phyloP scores from a whole-genome alignment of 2,113 vertebrate species.

The Candoia aspera region DNA sequence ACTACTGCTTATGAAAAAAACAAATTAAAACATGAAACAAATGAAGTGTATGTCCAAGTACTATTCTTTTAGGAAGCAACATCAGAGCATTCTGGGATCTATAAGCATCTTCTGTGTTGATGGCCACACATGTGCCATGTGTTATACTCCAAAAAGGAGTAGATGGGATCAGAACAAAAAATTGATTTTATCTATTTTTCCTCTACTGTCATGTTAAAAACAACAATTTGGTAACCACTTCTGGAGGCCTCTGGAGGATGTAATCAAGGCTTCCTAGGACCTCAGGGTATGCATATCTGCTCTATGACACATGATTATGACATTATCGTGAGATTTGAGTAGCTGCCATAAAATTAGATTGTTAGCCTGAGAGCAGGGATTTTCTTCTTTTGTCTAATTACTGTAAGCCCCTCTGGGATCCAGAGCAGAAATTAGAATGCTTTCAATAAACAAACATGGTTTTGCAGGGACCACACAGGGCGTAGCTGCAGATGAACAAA shows the following conservation, averaged over 20 bases:
- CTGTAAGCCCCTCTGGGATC: background rate
- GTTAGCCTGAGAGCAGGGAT: background rate
- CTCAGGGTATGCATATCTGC: background rate
- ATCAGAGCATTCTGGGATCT: background rate
- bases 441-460: background rate
- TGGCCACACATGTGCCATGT: background rate
- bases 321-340: background rate
- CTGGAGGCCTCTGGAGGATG: background rate
- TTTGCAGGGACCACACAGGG: background rate
- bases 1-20: background rate
- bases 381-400: background rate
- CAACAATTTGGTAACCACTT: background rate
- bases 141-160: background rate
- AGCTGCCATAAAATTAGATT: background rate
- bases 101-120: background rate
- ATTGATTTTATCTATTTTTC: background rate
- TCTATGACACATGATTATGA: background rate
- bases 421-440: background rate
- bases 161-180: background rate
- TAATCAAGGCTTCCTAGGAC: background rate
- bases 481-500: background rate
- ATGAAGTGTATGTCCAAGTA: background rate
- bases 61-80: background rate
- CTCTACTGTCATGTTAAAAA: background rate
- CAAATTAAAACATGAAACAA: background rate